Evolutionary conservation across 2,113 vertebrate species (phyloP), one percentile per base, ranked within the genome.

Genomic region (Gymnobelideus leadbeateri): DNA sequence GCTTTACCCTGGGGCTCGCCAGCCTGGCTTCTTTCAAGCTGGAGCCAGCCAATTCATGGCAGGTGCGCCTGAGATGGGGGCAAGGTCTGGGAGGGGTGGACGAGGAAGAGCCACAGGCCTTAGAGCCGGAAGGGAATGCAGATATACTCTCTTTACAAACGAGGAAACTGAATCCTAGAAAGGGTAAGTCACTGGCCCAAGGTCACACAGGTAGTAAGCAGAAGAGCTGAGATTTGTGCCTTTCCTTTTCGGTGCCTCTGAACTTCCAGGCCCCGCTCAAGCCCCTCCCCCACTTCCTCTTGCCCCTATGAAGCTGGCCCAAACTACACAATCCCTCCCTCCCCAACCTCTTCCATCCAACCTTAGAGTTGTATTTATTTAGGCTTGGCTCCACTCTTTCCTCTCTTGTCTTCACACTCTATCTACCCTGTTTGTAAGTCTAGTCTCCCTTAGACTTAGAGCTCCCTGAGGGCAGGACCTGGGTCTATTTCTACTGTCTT

Each of bases 1-100:
- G 99, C 97, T 99, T 99, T 0, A 90, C 97, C 61, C 98, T 99
- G 0, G 99, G 99, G 1, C 98, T 99, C 26, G 99, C 98, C 91
- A 99, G 99, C 68, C 99, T 99, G 0, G 99, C 99, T 1, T 99
- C 99, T 2, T 99, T 99, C 98, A 99, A 99, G 98, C 96, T 99
- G 97, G 99, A 99, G 47, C 99, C 99, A 0, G 99, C 99, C 2
- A 98, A 98, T 96, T 99, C 99, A 5, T 99, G 99, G 99, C 99
- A 99, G 99, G 99, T 99, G 94, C 91, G 98, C 95, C 77, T 14
- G 37, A 37, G 55, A 24, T 47, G 2, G 0, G 51, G 51, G 25
- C 3, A 47, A 37, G 47, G 46, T 53, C 3, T 16, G 90, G 37
- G 21, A 89, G 50, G 61, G 12, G 11, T 6, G 4, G 37, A 5